Percentiles rank a stretch among this genome's conserved stretches.
Evolutionary conservation across 2,797 vertebrate genomes (phyloP).

Genomic region (Discoglossus pictus): DNA sequence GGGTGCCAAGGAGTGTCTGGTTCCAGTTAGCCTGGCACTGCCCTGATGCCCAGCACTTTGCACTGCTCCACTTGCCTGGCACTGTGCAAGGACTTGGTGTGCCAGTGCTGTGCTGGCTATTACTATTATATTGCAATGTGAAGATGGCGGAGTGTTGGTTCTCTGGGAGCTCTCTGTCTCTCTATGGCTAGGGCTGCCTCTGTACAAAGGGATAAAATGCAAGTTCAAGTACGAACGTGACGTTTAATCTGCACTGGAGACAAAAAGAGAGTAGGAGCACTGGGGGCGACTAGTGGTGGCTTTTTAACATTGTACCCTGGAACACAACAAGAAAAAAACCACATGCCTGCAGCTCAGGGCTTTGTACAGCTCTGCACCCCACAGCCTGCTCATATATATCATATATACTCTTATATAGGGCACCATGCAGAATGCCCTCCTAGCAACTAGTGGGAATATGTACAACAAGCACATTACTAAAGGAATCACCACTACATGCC

Average conservation of each 20-base stretch:
- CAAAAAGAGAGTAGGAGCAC: conserved; percentile 96
- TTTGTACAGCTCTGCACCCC: conserved; percentile 53
- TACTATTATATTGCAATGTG: conserved; percentile 81
- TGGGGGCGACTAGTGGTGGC: conserved; percentile 99
- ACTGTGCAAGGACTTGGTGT: conserved; percentile 78
- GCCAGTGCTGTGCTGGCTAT: conserved; percentile 75
- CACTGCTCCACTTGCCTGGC: conserved; percentile 77
- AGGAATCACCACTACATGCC: too few species aligned
- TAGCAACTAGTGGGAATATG: too few species aligned
- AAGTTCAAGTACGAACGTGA: conserved; percentile 99
- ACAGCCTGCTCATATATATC: not conserved
- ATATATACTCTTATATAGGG: too few species aligned
- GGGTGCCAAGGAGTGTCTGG: conserved; percentile 72
- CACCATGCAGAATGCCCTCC: too few species aligned
- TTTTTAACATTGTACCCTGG: conserved; percentile 87
- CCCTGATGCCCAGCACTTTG: conserved; percentile 81
- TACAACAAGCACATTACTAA: too few species aligned
- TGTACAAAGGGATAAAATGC: conserved; percentile 97
- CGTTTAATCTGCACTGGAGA: conserved; percentile 97
- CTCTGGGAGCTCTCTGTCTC: conserved; percentile 85
- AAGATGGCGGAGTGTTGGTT: conserved; percentile 88
- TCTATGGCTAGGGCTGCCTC: conserved; percentile 94
- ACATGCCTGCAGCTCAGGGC: conserved; percentile 55
- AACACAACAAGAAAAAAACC: conserved; percentile 70
- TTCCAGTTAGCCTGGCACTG: conserved; percentile 75